Base-by-base conservation (phyloP, 2,888 invertebrate genomes). In the Sericinus montela region DNA sequence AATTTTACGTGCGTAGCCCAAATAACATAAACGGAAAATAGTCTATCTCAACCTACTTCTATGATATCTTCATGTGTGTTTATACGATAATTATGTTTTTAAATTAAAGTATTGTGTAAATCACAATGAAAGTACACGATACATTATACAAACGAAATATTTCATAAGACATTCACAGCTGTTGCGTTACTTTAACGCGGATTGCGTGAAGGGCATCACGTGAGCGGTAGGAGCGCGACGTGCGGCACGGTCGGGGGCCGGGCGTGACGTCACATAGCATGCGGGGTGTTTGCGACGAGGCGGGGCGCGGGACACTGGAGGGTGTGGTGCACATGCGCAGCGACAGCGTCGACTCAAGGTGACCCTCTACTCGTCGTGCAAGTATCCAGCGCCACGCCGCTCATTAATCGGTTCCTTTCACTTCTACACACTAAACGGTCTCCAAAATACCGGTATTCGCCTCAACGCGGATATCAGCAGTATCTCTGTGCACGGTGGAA, bases 301-400 rank as follows among this genome's bases (percentile, higher is more conserved):
- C 59, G 68, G 55, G 65, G 59, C 53, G 60, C 19, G 60, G 64
- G 59, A 59, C 32, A 69, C 61, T 71, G 71, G 60, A 70, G 84
- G 83, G 84, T 85, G 87, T 82, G 85, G 83, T 82, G 84, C 84
- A 85, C 85, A 87, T 87, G 87, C 86, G 87, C 86, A 85, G 84
- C 69, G 68, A 67, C 60, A 63, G 65, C 62, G 63, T 66, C 75
- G 75, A 61, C 69, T 81, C 87, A 88, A 88, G 87, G 87, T 88
- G 87, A 88, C 87, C 86, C 76, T 75, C 73, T 65, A 66, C 71
- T 69, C 68, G 65, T 65, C 65, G 62, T 71, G 67, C 80, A 74
- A 77, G 72, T 73, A 71, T 67, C 65, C 65, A 66, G 68, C 68
- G 71, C 65, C 61, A 63, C 60, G 59, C 55, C 58, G 63, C 58